Base-by-base conservation (phyloP, 1,140 invertebrate genomes). In the Pseudomyrmex concolor region DNA sequence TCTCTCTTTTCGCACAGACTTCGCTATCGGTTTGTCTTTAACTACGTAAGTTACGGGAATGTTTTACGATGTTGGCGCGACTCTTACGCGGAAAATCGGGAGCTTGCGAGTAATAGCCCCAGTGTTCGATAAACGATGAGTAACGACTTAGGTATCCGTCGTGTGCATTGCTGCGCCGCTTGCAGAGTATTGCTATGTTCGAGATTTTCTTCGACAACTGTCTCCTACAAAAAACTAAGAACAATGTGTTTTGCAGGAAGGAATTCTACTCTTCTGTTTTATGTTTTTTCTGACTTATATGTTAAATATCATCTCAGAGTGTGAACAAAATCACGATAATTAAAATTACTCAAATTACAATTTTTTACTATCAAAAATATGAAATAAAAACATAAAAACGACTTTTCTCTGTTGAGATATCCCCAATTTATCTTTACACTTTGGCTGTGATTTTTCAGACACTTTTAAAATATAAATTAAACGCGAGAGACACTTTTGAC, bases 91-190 rank as follows among this genome's bases (percentile, higher is more conserved):
- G 76, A 78, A 78, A 78, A 78, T 78, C 76, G 64, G 8, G n/a
- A 12, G 17, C 25, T 54, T 15, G 64, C 76, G 76, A 78, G 76
- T 78, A 78, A 78, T 78, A 66, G 76, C 76, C 34, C 34, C 76
- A 63, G 64, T 68, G 64, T 78, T 78, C 76, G 76, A 78, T 78
- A 78, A 78, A 66, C 76, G 76, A 64, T 78, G 76, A 78, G 54
- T 78, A 78, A 78, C 76, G 64, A 68, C 51, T 64, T n/a, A 34
- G 22, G n/a, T n/a, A 19, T n/a, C 25, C 19, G 78, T 81, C 48
- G 73, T 43, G 43, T 50, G 17, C 77, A 48, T 51, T 72, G 57
- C 55, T 68, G 57, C 34, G 34, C 34, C 34, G 34, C 34, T 62
- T 74, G 68, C 57, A 25, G 78, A 71, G 45, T 73, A 22, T 74